A percentile compares a stretch with the other conserved stretches of the same genome.
Conservation (phyloP, 2,888 invertebrate genomes). For the Conistra vaccinii region DNA sequence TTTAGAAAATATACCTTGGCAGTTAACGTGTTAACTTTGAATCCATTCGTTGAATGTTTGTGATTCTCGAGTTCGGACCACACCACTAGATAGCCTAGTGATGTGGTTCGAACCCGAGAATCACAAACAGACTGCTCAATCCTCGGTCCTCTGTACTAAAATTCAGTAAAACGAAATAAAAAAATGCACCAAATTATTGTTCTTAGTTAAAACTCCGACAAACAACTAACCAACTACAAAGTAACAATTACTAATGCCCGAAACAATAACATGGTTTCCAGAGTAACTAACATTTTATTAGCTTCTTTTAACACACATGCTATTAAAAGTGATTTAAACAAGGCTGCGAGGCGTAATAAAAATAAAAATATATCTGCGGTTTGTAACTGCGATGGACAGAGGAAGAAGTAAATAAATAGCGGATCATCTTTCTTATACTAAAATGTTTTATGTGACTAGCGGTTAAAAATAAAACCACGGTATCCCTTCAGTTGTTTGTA, state of each 20-base stretch:
- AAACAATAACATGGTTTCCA: constrained; percentile 51
- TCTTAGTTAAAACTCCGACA: not conserved
- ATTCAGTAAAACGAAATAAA: not conserved
- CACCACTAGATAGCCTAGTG: no score
- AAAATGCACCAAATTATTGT: not conserved
- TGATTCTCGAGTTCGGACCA: no score
- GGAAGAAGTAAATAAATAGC: constrained; percentile 49
- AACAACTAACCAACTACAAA: constrained; percentile 29
- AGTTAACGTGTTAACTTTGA: not conserved
- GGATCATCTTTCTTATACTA: constrained; percentile 35
- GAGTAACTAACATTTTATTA: constrained; percentile 59
- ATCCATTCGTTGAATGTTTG: no score
- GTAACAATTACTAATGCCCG: constrained; percentile 24
- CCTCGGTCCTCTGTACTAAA: not conserved
- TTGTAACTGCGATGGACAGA: constrained; percentile 20
- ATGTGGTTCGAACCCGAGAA: no score
- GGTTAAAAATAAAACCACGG: constrained; percentile 14
- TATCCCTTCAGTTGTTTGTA: not conserved
- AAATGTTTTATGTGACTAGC: constrained; percentile 30
- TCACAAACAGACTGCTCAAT: no score
- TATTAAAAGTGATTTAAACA: constrained; percentile 67
- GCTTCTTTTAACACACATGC: constrained; percentile 60
- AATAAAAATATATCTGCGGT: constrained; percentile 52
- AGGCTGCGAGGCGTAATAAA: constrained; percentile 41
- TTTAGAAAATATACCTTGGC: not conserved